Conservation (phyloP, 1,140 invertebrate species). For the Brachionus koreanus region DNA sequence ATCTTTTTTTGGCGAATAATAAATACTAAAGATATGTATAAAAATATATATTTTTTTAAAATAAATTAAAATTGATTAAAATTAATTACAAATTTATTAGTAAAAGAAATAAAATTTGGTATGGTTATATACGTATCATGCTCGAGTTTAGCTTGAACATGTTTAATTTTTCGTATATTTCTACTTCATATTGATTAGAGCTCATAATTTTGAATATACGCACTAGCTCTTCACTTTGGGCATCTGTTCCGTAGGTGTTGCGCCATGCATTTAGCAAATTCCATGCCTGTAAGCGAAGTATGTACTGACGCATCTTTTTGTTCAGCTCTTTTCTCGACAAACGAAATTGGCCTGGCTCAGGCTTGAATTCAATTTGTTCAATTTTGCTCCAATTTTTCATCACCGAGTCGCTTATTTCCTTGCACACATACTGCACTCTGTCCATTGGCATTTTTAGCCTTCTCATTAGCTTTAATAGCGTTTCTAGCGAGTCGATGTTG, state of each 20-base stretch:
- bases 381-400: constrained; percentile 25
- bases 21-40: background rate
- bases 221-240: constrained; percentile 28
- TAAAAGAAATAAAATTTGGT: background rate
- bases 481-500: constrained; percentile 28
- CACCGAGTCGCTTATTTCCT: constrained; percentile 38
- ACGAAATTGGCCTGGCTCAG: constrained; percentile 14
- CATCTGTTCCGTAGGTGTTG: constrained; percentile 19
- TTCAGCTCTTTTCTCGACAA: background rate
- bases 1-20: background rate
- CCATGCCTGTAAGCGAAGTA: constrained; percentile 26
- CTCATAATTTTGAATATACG: constrained; percentile 34
- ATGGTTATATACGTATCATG: constrained; percentile 5
- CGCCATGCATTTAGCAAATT: constrained; percentile 35
- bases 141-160: constrained; percentile 19
- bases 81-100: background rate
- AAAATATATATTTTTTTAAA: background rate
- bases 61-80: background rate
- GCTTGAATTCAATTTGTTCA: constrained; percentile 17
- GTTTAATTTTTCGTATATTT: constrained; percentile 33
- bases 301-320: constrained; percentile 28
- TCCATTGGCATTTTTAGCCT: constrained; percentile 40
- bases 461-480: constrained; percentile 32
- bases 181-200: constrained; percentile 36
- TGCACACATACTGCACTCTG: constrained; percentile 40